phyloP scores from a whole-genome alignment of 1,140 invertebrate species.

The Penaeus vannamei region DNA sequence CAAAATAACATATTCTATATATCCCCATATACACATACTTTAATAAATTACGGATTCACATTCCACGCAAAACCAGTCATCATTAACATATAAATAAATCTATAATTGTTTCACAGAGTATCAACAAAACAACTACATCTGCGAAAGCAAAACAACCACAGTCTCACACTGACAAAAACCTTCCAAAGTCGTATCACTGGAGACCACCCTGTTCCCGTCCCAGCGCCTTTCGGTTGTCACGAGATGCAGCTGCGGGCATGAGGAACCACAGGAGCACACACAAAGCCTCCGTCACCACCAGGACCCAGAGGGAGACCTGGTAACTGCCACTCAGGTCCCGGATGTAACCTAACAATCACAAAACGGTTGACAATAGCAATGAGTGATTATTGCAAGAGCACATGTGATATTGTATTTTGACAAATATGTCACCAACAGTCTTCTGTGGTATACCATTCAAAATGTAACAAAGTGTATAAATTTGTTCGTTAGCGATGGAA shows the following conservation, averaged over 20 bases:
- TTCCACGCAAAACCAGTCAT: no score
- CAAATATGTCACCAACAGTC: not conserved
- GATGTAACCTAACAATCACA: not conserved
- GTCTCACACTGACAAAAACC: not conserved
- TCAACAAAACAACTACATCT: no score
- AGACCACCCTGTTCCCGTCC: constrained; percentile 1
- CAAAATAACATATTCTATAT: no score
- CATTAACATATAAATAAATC: no score
- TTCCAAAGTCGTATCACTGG: not conserved
- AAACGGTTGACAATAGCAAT: not conserved
- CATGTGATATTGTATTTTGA: not conserved
- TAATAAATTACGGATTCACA: no score
- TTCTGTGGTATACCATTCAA: no score
- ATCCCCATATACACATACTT: no score
- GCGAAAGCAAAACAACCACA: no score
- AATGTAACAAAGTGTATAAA: no score
- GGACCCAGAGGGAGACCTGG: not conserved
- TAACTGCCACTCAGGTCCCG: constrained; percentile 14
- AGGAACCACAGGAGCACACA: not conserved
- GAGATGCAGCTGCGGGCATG: not conserved
- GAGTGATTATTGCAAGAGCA: not conserved
- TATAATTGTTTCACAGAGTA: no score
- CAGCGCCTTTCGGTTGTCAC: not conserved
- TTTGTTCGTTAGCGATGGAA: no score
- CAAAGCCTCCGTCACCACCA: not conserved